These are phyloP conservation scores for Colinus virginianus DNA, from an alignment of 2,113 vertebrate species.

Conservation along the genomic window DNA sequence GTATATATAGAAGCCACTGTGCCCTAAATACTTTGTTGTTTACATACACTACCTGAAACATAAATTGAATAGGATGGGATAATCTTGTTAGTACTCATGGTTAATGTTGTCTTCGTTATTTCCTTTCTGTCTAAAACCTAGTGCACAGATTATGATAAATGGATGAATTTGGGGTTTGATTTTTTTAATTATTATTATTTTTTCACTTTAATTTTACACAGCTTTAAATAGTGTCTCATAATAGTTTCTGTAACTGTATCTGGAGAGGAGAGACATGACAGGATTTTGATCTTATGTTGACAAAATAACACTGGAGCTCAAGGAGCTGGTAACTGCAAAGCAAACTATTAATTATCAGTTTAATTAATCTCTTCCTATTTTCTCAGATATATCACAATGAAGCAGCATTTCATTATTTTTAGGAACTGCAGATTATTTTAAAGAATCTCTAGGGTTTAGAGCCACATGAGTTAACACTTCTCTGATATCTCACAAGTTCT, in stretches of 20 bases:
- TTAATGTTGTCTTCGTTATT: neutral
- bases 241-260: neutral
- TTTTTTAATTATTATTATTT: neutral
- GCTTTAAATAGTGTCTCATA: neutral
- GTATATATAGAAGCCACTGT: neutral
- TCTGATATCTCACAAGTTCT: neutral
- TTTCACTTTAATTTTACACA: neutral
- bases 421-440: neutral
- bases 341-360: constrained; percentile 58
- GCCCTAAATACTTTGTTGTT: neutral
- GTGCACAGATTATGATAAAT: neutral
- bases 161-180: neutral
- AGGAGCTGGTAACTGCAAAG: constrained; percentile 43
- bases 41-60: neutral
- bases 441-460: neutral
- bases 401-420: constrained; percentile 22
- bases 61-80: neutral
- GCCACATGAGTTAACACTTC: neutral
- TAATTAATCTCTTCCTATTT: constrained; percentile 57
- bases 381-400: neutral
- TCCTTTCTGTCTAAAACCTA: neutral
- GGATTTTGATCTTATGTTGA: constrained; percentile 10
- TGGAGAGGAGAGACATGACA: constrained; percentile 2
- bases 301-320: constrained; percentile 42
- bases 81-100: neutral